Base-by-base conservation (phyloP, 2,888 invertebrate species). In the Margaritifera margaritifera region DNA sequence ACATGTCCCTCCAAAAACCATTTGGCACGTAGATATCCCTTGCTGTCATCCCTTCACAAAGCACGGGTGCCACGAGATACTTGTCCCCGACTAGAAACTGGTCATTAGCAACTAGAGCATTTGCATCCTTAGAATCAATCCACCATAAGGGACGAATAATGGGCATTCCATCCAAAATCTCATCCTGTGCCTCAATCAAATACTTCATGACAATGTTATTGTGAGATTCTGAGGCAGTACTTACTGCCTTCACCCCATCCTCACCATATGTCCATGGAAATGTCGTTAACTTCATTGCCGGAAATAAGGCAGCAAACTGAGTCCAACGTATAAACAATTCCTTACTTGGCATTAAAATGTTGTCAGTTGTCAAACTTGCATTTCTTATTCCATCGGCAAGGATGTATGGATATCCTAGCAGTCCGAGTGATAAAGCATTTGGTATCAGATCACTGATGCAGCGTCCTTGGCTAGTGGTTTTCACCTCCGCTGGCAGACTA, bases 251-350 rank as follows among this genome's bases (percentile, higher is more conserved):
- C 4, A 82, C 66, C 19, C 74, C 70, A 87, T 91, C 83, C 92
- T 93, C 85, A 94, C 94, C 94, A 83, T 96, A 97, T 86, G 95
- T 94, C 85, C 94, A 95, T 0, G 97, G 97, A 59, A 96, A 90
- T 85, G 95, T 94, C 0, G 95, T 95, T 83, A 96, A 97, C 84
- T 96, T 94, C 90, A 97, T 94, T 0, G 96, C 95, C 0, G 98
- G 97, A 80, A 98, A 90, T 88, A 98, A 97, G 0, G 95, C 94
- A 2, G 95, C 94, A 85, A 97, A 91, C 85, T 95, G 94, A 64
- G 94, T 90, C 97, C 97, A 98, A 83, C 95, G 91, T 42, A 95
- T 92, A 83, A 93, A 94, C 19, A 90, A 79, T 66, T 89, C 85
- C 27, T 78, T 76, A 50, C 78, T 78, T 8, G 87, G 88, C 3